Percentiles rank a stretch among this genome's conserved stretches.
These are phyloP conservation scores for Amorpha juglandis DNA, from an alignment of 2,888 invertebrate species.

Conservation along the genomic window DNA sequence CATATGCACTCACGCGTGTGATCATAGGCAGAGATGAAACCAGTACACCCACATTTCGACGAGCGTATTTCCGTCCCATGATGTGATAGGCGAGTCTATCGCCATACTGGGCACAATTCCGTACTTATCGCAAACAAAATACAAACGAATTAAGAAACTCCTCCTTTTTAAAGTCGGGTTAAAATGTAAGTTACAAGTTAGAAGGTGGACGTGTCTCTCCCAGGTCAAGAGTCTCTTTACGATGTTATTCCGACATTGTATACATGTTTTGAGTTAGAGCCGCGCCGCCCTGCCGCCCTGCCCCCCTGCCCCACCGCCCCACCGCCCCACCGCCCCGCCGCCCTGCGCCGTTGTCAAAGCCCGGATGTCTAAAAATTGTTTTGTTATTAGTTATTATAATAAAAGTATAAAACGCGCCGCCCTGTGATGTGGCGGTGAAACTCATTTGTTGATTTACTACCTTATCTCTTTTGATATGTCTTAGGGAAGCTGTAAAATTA, in stretches of 20 bases:
- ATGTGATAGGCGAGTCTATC: too few relatives aligned
- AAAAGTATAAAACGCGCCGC: constrained; percentile 47
- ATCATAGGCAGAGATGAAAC: too few relatives aligned
- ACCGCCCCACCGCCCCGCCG: constrained; percentile 17
- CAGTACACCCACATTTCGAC: too few relatives aligned
- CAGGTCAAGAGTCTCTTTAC: constrained; percentile 29
- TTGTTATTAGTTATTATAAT: constrained; percentile 56
- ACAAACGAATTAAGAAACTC: too few relatives aligned
- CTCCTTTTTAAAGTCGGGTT: too few relatives aligned
- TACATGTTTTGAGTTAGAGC: constrained; percentile 32
- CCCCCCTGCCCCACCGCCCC: constrained; percentile 15
- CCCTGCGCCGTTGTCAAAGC: constrained; percentile 40
- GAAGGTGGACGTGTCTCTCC: background rate
- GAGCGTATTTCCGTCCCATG: too few relatives aligned
- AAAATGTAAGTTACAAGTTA: background rate
- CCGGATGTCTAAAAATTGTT: constrained; percentile 61
- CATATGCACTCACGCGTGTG: too few relatives aligned
- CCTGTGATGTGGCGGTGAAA: constrained; percentile 50
- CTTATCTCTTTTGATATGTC: constrained; percentile 37
- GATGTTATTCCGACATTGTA: constrained; percentile 30
- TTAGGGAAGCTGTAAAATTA: constrained; percentile 49
- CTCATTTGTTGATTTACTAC: constrained; percentile 62
- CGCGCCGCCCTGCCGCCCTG: constrained; percentile 23
- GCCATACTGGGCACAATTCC: too few relatives aligned
- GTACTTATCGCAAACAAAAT: too few relatives aligned